Percentiles rank a stretch among this genome's conserved stretches.
Conservation (phyloP, 2,113 vertebrate species). For the Australoheros scitulus region DNA sequence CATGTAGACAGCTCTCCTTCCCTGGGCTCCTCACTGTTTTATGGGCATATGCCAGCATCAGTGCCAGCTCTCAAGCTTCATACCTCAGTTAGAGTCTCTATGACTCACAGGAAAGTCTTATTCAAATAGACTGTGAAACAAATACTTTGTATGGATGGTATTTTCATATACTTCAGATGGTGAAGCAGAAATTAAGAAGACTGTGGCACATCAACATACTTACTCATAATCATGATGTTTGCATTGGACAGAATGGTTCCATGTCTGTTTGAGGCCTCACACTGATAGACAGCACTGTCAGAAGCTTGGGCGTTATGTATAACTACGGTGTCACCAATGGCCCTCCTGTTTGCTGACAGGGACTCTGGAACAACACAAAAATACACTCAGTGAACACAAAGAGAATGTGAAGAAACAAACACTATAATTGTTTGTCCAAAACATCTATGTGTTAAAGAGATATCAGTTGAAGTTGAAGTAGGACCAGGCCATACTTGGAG, state of each 20-base stretch:
- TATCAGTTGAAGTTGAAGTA: background rate
- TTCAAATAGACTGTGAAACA: background rate
- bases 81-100: conserved; percentile 35
- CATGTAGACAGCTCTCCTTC: conserved; percentile 35
- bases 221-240: conserved; percentile 91
- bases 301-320: conserved; percentile 83
- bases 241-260: conserved; percentile 89
- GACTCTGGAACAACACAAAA: conserved; percentile 61
- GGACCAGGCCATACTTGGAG: background rate
- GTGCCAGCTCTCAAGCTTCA: conserved; percentile 2
- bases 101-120: conserved; percentile 39
- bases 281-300: conserved; percentile 93
- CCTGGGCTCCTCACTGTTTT: conserved; percentile 27
- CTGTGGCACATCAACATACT: conserved; percentile 51
- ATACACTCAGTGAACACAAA: background rate
- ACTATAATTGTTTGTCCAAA: background rate
- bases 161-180: background rate
- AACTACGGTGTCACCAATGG: conserved; percentile 78
- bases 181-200: background rate
- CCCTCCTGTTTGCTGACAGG: conserved; percentile 69
- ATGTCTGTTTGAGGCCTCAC: conserved; percentile 89
- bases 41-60: conserved; percentile 39
- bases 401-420: background rate
- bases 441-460: background rate
- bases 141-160: background rate